phyloP scores from a whole-genome alignment of 1,140 invertebrate genomes.

The Scylla paramamosain region DNA sequence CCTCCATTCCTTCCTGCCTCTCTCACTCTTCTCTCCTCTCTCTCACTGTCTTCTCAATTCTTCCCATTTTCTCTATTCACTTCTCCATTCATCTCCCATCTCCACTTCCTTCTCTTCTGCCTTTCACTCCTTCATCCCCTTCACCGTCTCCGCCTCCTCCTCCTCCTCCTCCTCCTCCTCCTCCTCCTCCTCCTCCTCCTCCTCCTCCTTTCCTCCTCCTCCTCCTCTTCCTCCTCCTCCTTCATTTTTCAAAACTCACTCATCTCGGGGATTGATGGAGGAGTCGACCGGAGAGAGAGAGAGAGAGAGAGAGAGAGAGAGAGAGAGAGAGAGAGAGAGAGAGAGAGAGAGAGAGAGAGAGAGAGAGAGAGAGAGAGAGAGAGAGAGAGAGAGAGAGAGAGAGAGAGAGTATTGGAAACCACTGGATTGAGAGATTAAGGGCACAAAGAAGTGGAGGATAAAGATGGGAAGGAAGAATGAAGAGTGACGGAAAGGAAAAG shows the following conservation, averaged over 20 bases:
- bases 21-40: not conserved
- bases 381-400: slow-evolving; percentile 24
- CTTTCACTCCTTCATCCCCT: not conserved
- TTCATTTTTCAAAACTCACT: not conserved
- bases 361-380: not conserved
- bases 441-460: not conserved
- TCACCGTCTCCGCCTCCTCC: not conserved
- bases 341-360: not conserved
- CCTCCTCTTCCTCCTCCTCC: not conserved
- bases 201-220: not conserved
- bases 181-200: not conserved
- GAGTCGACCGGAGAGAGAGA: slow-evolving; percentile 10
- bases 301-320: not conserved
- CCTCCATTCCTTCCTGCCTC: not conserved
- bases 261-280: not conserved
- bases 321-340: slow-evolving; percentile 22
- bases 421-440: not conserved
- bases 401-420: slow-evolving; percentile 16
- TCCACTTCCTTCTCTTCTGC: not conserved
- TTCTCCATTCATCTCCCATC: not conserved
- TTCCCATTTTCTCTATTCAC: no score
- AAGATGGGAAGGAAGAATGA: not conserved
- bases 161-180: not conserved
- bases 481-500: no score
- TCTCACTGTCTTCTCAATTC: not conserved